A percentile compares a stretch with the other conserved stretches of the same genome.
Conservation (phyloP, 2,888 invertebrate genomes). For the Cheilosia scutellata region DNA sequence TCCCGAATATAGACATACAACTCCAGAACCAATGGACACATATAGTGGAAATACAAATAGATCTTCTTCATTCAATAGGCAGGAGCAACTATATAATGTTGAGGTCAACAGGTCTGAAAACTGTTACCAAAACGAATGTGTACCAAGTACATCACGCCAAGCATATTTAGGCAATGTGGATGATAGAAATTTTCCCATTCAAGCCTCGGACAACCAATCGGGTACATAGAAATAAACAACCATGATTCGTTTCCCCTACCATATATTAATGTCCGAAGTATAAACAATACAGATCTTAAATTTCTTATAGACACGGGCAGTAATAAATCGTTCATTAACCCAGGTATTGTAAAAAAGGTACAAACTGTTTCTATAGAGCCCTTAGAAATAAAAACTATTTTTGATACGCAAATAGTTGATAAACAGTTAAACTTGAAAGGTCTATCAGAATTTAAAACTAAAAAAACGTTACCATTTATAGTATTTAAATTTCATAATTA, state of each 20-base stretch:
- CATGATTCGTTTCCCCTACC: background rate
- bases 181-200: constrained; percentile 62
- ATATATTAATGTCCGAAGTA: background rate
- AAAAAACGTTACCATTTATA: background rate
- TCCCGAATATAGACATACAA: background rate
- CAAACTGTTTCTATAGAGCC: background rate
- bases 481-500: background rate
- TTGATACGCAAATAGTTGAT: background rate
- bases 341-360: constrained; percentile 7
- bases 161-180: constrained; percentile 20
- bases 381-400: constrained; percentile 2
- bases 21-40: background rate
- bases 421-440: background rate
- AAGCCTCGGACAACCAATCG: constrained; percentile 58
- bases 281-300: background rate
- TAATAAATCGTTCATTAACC: constrained; percentile 55
- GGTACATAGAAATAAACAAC: constrained; percentile 64
- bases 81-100: background rate
- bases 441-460: constrained; percentile 37
- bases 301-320: no score
- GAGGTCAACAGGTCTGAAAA: background rate
- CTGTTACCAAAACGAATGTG: background rate
- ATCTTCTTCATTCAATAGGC: no score
- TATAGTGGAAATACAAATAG: background rate
- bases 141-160: background rate